A percentile compares a stretch with the other conserved stretches of the same genome.
Evolutionary conservation across 2,797 vertebrate species (phyloP).

Genomic region (Gambelia wislizenii): DNA sequence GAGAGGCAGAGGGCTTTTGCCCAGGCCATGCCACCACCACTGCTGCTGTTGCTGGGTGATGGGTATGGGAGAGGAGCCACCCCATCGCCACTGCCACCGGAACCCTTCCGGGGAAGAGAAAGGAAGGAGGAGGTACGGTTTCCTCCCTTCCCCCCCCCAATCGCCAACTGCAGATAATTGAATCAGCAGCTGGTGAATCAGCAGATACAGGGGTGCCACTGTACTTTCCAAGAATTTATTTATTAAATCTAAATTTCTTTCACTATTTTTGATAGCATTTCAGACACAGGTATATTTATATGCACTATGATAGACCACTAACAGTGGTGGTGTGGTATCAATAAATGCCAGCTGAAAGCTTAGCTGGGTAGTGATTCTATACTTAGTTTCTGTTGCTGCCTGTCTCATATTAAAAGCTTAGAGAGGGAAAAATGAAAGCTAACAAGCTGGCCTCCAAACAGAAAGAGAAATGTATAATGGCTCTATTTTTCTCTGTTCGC

Average conservation of each 20-base stretch:
- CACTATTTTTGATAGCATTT: not conserved
- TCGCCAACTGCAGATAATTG: too few species aligned
- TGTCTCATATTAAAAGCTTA: not conserved
- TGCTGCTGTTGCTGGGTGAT: too few species aligned
- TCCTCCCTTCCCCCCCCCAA: too few species aligned
- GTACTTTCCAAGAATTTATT: not conserved
- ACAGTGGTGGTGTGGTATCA: not conserved
- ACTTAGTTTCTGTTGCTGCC: not conserved
- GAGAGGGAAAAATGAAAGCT: not conserved
- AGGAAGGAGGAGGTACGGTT: too few species aligned
- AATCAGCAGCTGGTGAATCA: too few species aligned
- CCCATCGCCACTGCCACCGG: too few species aligned
- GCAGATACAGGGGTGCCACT: too few species aligned
- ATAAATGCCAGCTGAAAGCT: not conserved
- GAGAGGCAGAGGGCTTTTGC: too few species aligned
- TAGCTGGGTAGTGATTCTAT: not conserved
- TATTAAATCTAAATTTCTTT: not conserved
- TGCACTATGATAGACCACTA: not conserved
- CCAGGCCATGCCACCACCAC: too few species aligned
- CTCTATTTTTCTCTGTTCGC: conserved; percentile 8
- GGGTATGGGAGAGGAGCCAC: too few species aligned
- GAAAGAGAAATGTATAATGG: not conserved
- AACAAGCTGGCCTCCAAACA: not conserved
- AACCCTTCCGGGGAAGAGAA: too few species aligned
- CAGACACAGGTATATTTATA: not conserved